Evolutionary conservation across 2,113 vertebrate genomes (phyloP).

Genomic region (Ranitomeya variabilis): DNA sequence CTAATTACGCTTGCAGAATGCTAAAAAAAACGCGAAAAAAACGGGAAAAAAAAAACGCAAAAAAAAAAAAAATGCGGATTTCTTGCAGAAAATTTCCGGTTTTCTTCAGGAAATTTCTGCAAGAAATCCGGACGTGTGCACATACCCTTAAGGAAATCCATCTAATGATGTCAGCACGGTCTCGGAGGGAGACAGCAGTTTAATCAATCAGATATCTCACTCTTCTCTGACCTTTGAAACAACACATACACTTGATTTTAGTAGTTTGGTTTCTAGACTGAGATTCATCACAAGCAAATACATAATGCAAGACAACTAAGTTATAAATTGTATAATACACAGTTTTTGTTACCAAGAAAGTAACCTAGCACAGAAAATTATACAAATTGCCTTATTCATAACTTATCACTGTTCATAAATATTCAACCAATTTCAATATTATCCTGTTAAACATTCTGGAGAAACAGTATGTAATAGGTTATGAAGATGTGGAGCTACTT

Average conservation of each 20-base stretch:
- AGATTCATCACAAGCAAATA: background rate
- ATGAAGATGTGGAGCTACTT: background rate
- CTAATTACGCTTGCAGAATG: too few species aligned
- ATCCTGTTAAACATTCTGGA: background rate
- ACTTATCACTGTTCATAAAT: background rate
- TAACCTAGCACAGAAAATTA: background rate
- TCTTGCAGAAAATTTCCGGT: too few species aligned
- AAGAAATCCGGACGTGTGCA: too few species aligned
- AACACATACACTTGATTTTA: slow-evolving; percentile 17
- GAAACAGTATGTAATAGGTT: background rate
- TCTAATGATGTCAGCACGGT: background rate
- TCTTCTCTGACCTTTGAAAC: slow-evolving; percentile 59
- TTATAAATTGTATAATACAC: background rate
- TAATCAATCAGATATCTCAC: slow-evolving; percentile 59
- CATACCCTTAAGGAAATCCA: too few species aligned
- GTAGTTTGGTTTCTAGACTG: background rate
- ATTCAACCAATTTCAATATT: slow-evolving; percentile 2
- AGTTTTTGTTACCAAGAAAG: background rate
- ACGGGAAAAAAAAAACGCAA: too few species aligned
- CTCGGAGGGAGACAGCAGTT: background rate
- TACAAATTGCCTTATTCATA: background rate
- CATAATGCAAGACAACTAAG: background rate
- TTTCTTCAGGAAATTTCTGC: too few species aligned
- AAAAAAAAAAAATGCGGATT: too few species aligned
- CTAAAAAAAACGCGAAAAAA: too few species aligned